Percentiles rank a stretch among this genome's conserved stretches.
phyloP scores from a whole-genome alignment of 2,888 invertebrate genomes.

The Salticus scenicus region DNA sequence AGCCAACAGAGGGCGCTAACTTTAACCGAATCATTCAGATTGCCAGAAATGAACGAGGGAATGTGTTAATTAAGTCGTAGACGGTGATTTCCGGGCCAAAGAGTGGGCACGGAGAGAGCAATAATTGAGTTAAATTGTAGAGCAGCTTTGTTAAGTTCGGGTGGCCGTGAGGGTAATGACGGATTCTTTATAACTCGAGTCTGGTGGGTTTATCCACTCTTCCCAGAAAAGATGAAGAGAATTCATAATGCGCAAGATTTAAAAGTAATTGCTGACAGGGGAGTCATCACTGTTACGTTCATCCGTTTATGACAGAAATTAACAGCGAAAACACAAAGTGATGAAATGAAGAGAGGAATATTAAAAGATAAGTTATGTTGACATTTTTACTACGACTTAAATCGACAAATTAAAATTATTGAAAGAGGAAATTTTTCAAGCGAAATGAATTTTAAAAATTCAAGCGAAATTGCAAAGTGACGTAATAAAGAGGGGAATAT shows the following conservation, averaged over 20 bases:
- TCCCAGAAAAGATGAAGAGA: not conserved
- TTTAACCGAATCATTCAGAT: conserved; percentile 27
- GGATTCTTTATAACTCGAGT: conserved; percentile 15
- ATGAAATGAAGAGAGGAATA: no score
- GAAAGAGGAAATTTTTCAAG: no score
- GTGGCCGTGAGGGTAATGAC: conserved; percentile 37
- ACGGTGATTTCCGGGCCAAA: conserved; percentile 44
- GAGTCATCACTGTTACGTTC: no score
- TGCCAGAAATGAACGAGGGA: conserved; percentile 41
- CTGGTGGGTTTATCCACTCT: not conserved
- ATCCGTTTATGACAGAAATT: no score
- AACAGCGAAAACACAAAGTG: no score
- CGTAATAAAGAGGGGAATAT: no score
- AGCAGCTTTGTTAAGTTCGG: not conserved
- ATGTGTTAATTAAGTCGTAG: conserved; percentile 59
- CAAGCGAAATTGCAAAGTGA: no score
- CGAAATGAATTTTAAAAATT: no score
- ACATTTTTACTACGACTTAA: no score
- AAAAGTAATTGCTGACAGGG: no score
- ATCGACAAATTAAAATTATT: no score
- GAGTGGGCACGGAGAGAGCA: conserved; percentile 23
- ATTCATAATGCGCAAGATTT: not conserved
- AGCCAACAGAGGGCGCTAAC: conserved; percentile 36
- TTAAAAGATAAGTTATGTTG: no score
- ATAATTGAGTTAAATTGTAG: conserved; percentile 64